These are phyloP conservation scores for Poecilus cupreus DNA, from an alignment of 2,888 invertebrate species.

Conservation along the genomic window DNA sequence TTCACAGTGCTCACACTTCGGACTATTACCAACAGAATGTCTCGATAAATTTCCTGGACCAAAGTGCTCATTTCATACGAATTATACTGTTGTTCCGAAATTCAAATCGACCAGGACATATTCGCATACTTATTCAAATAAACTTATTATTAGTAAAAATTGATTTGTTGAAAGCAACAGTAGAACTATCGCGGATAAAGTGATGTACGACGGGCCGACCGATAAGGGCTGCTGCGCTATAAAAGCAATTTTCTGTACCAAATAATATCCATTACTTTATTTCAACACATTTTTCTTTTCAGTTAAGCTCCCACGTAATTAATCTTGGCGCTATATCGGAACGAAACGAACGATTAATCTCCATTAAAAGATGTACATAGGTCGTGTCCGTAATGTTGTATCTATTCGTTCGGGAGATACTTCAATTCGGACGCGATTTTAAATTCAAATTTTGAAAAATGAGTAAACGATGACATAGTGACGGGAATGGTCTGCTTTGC, in stretches of 20 bases:
- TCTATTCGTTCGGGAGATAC: constrained; percentile 31
- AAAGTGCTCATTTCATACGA: too few species aligned
- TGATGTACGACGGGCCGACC: background rate
- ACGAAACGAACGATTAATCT: constrained; percentile 38
- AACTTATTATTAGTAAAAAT: too few species aligned
- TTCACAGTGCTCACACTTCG: background rate
- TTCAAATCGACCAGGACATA: too few species aligned
- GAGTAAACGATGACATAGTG: constrained; percentile 45
- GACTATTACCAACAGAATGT: constrained; percentile 1
- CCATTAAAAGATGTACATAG: constrained; percentile 54
- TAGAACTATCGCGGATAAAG: too few species aligned
- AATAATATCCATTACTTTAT: constrained; percentile 48
- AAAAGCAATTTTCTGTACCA: constrained; percentile 45
- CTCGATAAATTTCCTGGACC: constrained; percentile 13
- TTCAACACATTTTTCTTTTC: constrained; percentile 47
- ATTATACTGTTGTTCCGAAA: background rate
- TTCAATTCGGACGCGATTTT: constrained; percentile 45
- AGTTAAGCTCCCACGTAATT: constrained; percentile 42
- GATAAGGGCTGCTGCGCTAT: background rate
- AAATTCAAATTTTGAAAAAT: constrained; percentile 58
- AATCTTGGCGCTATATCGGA: constrained; percentile 39
- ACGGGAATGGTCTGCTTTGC: background rate
- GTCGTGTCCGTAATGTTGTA: constrained; percentile 31
- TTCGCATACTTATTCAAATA: too few species aligned
- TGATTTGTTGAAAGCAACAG: too few species aligned